Evolutionary conservation across 2,113 vertebrate genomes (phyloP), one percentile per base, ranked within the genome.

Genomic region (Columbina picui): DNA sequence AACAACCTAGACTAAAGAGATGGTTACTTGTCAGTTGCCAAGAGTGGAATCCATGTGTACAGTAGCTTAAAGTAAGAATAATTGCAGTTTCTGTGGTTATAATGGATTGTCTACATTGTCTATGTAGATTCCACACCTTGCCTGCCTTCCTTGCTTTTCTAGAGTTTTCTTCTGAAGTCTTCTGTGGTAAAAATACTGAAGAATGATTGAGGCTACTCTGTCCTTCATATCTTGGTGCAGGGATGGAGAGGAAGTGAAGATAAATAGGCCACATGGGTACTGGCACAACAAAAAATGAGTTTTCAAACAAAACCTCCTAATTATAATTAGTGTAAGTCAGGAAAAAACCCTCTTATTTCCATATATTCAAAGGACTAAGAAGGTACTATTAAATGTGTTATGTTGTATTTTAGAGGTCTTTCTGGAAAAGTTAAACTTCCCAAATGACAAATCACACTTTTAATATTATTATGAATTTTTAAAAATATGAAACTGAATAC

Each of bases 41-140:
- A 2, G 60, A 81, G 25, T 34, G 29, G 52, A 71, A 43, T 93
- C 29, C 3, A 1, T 32, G n/a, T 50, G n/a, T 43, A 39, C 30
- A 50, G 16, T 55, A 27, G 15, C 38, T 73, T 80, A 30, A 82
- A 60, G 52, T 30, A 68, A 85, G n/a, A 92, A 23, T 60, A 83
- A n/a, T 23, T 52, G 23, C 27, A 2, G 4, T 92, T 84, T 81
- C 60, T 65, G 32, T 71, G 39, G 8, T 47, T 78, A 10, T 32
- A 70, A 43, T 3, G 1, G 32, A 27, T 81, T 81, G 47, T 38
- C 67, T 83, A 0, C 0, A 0, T 53, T 80, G 38, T 70, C 52
- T 38, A 0, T 52, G 36, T 77, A 61, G 68, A 63, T 86, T 89
- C 25, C 16, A 65, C 55, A 80, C 16, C 27, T 53, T 90, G 23